A percentile compares a stretch with the other conserved stretches of the same genome.
phyloP scores from a whole-genome alignment of 2,888 invertebrate genomes.

The Heliconius sara region DNA sequence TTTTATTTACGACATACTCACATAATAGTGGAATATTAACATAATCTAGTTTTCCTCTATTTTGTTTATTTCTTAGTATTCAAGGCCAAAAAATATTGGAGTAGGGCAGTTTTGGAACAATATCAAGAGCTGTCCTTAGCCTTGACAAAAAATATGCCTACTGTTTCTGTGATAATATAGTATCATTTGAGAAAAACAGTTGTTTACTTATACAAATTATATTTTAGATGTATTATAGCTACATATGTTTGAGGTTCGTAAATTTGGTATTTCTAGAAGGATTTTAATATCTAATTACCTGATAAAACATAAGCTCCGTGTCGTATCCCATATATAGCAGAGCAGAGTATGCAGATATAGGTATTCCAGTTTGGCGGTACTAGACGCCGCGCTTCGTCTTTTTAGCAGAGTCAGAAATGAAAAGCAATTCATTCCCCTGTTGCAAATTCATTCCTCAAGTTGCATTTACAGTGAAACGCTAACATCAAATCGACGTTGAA shows the following conservation, averaged over 20 bases:
- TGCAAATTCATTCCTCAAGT: too few relatives aligned
- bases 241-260: not conserved
- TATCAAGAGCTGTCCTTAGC: conserved; percentile 23
- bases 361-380: too few relatives aligned
- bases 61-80: conserved; percentile 12
- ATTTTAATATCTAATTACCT: too few relatives aligned
- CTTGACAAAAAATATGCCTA: conserved; percentile 9
- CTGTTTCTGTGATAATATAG: not conserved
- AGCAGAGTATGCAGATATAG: too few relatives aligned
- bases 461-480: too few relatives aligned
- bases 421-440: too few relatives aligned
- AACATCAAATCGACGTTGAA: too few relatives aligned
- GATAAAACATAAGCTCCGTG: too few relatives aligned
- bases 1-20: not conserved
- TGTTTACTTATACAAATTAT: conserved; percentile 4
- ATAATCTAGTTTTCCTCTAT: not conserved
- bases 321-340: too few relatives aligned
- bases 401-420: too few relatives aligned
- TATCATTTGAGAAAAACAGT: not conserved
- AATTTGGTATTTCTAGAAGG: too few relatives aligned
- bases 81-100: conserved; percentile 17
- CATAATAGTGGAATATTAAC: not conserved
- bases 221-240: not conserved
- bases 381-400: too few relatives aligned
- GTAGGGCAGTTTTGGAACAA: conserved; percentile 8